Evolutionary conservation across 2,113 vertebrate species (phyloP).

Genomic region (Panurus biarmicus): DNA sequence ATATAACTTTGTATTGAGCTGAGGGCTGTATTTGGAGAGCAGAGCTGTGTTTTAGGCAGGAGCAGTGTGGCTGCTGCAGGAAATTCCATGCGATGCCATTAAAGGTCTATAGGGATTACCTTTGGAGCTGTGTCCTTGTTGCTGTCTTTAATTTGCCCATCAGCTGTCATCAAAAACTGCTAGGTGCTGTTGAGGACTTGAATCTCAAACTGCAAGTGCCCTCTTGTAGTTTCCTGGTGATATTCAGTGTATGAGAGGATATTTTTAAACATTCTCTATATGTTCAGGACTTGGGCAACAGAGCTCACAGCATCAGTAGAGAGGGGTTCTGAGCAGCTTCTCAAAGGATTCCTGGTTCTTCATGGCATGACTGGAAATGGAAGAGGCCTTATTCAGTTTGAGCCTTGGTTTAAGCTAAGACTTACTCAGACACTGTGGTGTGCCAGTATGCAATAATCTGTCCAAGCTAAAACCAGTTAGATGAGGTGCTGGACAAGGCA

Average conservation of each 20-base stretch:
- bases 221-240: background rate
- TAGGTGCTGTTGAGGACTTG: background rate
- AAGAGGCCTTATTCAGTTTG: background rate
- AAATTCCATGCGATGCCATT: rapidly evolving
- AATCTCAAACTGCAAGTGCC: background rate
- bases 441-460: background rate
- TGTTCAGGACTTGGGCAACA: background rate
- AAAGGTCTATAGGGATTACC: background rate
- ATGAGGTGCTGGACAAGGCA: no score
- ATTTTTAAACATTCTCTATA: background rate
- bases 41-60: background rate
- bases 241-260: background rate
- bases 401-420: background rate
- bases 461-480: background rate
- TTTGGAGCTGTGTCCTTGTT: background rate
- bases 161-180: background rate
- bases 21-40: background rate
- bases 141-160: background rate
- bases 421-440: background rate
- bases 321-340: background rate
- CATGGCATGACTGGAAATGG: background rate
- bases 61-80: background rate
- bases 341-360: background rate
- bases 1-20: background rate
- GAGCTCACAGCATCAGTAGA: background rate